These are phyloP conservation scores for Paramormyrops kingsleyae DNA, from an alignment of 2,113 vertebrate genomes.

Conservation along the genomic window DNA sequence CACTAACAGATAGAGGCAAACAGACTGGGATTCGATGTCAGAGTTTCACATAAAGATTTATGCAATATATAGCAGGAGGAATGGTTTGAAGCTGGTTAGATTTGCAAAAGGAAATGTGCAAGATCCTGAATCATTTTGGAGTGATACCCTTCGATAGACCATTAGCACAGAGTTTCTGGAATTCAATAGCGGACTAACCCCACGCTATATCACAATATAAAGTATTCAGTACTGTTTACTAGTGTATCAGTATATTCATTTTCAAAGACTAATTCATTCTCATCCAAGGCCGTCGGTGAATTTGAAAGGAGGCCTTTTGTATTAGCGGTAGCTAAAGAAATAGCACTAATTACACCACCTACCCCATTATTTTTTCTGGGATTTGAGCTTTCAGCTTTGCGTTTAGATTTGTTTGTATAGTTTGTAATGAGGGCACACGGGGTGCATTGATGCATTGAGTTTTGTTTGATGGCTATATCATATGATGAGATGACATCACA, in stretches of 20 bases:
- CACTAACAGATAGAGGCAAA: neutral
- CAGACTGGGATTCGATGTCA: neutral
- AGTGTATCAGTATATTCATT: neutral
- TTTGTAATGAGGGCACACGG: neutral
- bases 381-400: neutral
- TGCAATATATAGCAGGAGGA: neutral
- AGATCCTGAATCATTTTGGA: neutral
- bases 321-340: neutral
- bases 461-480: neutral
- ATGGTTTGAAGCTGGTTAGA: neutral
- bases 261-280: neutral
- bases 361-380: neutral
- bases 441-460: neutral
- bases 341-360: neutral
- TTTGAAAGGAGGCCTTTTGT: neutral
- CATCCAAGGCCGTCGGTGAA: neutral
- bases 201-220: neutral
- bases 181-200: neutral
- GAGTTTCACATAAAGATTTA: neutral
- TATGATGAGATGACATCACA: neutral
- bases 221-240: neutral
- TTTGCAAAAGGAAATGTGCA: neutral
- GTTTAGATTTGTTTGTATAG: neutral
- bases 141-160: neutral
- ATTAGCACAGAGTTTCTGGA: neutral